A percentile compares a stretch with the other conserved stretches of the same genome.
Evolutionary conservation across 2,888 invertebrate genomes (phyloP).

Genomic region (Eristalinus sepulchralis): DNA sequence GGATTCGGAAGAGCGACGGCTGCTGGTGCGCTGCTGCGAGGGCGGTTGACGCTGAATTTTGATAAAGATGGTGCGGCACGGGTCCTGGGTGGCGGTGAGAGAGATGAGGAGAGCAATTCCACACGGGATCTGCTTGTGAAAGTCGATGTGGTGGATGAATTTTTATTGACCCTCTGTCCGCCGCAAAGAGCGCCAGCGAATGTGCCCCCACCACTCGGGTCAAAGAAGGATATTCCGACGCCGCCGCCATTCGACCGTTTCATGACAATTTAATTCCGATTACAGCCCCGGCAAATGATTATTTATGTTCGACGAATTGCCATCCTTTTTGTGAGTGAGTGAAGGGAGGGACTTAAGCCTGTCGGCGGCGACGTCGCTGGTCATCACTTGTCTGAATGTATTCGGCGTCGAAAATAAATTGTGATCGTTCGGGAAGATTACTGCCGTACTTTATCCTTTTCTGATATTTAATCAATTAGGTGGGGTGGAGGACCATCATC

Average conservation of each 20-base stretch:
- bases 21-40: background rate
- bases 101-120: background rate
- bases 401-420: slow-evolving; percentile 17
- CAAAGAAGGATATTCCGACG: slow-evolving; percentile 33
- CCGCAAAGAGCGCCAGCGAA: background rate
- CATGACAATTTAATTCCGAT: slow-evolving; percentile 66
- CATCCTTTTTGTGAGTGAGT: slow-evolving; percentile 35
- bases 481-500: background rate
- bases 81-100: too few species aligned
- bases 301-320: slow-evolving; percentile 57
- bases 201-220: slow-evolving; percentile 28
- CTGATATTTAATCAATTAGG: slow-evolving; percentile 48
- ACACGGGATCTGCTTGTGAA: background rate
- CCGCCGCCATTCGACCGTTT: slow-evolving; percentile 35
- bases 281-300: slow-evolving; percentile 50
- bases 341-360: slow-evolving; percentile 7
- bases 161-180: slow-evolving; percentile 11
- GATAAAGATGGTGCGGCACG: background rate
- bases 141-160: slow-evolving; percentile 15
- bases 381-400: slow-evolving; percentile 9
- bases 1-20: background rate
- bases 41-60: background rate
- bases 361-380: too few species aligned
- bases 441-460: background rate
- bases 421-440: background rate